Evolutionary conservation across 2,888 invertebrate genomes (phyloP), one percentile per base, ranked within the genome.

Genomic region (Eucera pruinosa): DNA sequence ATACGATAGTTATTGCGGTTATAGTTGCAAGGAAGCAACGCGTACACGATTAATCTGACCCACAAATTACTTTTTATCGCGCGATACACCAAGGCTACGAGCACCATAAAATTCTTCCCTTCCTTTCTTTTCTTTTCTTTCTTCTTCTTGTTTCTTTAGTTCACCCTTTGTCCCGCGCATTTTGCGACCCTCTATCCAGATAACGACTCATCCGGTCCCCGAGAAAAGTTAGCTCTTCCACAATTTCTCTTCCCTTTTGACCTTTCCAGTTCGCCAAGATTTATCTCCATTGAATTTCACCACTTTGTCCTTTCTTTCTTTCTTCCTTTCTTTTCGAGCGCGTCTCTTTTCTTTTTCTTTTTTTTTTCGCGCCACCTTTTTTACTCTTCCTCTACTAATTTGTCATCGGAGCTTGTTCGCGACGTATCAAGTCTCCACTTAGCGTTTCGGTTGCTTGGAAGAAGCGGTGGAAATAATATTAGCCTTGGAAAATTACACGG

Each of bases 231-330:
- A 41, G 2, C 45, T 54, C 47, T 15, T 54, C 36, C 39, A 33
- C 47, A 47, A 41, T 41, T n/a, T 30, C 13, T 39, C 43, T 20
- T 25, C 39, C 27, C 50, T 52, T 65, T 25, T 60, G 54, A 36
- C 45, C n/a, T 18, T 20, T 39, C 23, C 39, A 25, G 18, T 13
- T 30, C 48, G 41, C 39, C 25, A 27, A 45, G 54, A 69, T 54
- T 61, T 54, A 54, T 61, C 33, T 45, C 45, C 72, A 67, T 67
- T 60, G 54, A 67, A 72, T 67, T 55, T 45, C 58, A 25, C 39
- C 43, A 25, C 36, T 45, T 52, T 20, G 7, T 39, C 13, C 11
- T 27, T 15, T n/a, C 27, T n/a, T 33, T 0, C 36, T n/a, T n/a
- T n/a, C n/a, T n/a, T n/a, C n/a, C n/a, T n/a, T n/a, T n/a, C n/a